Base-by-base conservation (phyloP, 1,140 invertebrate genomes). In the Subanguina moxae region DNA sequence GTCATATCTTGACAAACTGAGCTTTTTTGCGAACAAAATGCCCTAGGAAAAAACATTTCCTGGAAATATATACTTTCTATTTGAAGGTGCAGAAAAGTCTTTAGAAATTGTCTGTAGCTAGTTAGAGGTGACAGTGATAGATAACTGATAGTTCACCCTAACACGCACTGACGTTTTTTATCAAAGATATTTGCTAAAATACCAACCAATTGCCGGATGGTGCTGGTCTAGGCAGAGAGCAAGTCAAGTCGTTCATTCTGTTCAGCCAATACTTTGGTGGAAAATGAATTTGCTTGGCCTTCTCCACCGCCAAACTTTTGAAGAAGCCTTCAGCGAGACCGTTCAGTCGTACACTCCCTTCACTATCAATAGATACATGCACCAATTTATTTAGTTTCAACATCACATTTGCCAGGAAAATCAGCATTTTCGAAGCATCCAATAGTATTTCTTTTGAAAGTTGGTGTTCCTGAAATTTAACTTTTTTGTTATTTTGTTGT, bases 221-320 rank as follows among this genome's bases (percentile, higher is more conserved):
- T 19, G 58, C 52, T 0, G 59, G 13, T 9, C 28, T 19, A 1
- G 43, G 28, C 52, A 65, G 28, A 25, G 30, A 48, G 0, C 25
- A 30, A 15, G 21, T 23, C 43, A 65, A 15, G 28, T 42, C 25
- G 1, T 27, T 38, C n/a, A 70, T 17, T 48, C 32, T 67, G 25
- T 48, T 52, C 11, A 70, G 45, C 3, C 23, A 21, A 70, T 70
- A 56, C 17, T 27, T 59, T 21, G 45, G 67, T 13, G 32, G n/a
- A 62, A 42, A 70, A 19, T 8, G 21, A 23, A 61, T 48, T n/a
- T 32, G 19, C 13, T 32, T 57, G 21, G 46, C 45, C n/a, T 74
- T 67, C 61, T 72, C 71, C 17, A 61, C 71, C 0, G 23, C 73
- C n/a, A 72, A 65, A 46, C 74, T 76, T 56, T 72, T 72, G 21